These are phyloP conservation scores for Tetranychus piercei DNA, from an alignment of 2,888 invertebrate genomes.

Conservation along the genomic window DNA sequence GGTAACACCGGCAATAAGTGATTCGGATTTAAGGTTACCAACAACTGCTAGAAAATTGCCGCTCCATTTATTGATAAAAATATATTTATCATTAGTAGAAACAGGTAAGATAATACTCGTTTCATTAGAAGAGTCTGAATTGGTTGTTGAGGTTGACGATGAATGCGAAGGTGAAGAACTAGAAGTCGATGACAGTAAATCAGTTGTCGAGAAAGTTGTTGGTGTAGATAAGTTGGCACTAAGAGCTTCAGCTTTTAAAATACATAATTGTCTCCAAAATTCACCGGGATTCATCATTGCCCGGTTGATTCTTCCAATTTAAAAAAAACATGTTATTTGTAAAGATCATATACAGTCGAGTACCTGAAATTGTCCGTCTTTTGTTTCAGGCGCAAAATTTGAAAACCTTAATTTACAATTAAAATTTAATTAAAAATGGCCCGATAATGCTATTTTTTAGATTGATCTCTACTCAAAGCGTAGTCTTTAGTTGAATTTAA, in stretches of 20 bases:
- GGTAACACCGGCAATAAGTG: slow-evolving; percentile 82
- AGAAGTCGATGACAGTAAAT: not conserved
- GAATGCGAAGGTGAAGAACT: not conserved
- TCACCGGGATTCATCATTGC: not conserved
- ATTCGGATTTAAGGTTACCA: slow-evolving; percentile 55
- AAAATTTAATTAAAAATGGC: too few relatives aligned
- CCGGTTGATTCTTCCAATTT: too few relatives aligned
- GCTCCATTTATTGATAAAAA: not conserved
- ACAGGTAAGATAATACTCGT: not conserved
- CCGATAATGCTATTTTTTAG: too few relatives aligned
- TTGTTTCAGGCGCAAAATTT: too few relatives aligned
- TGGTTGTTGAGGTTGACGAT: not conserved
- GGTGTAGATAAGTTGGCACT: not conserved
- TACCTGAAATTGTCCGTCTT: too few relatives aligned
- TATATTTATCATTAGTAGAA: not conserved
- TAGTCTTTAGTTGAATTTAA: too few relatives aligned
- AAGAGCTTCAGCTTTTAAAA: not conserved
- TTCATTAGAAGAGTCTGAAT: not conserved
- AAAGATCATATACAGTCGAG: too few relatives aligned
- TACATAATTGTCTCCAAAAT: not conserved
- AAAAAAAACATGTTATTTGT: too few relatives aligned
- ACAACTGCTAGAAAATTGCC: slow-evolving; percentile 2
- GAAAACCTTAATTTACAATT: too few relatives aligned
- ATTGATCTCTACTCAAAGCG: too few relatives aligned
- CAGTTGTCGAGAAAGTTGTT: not conserved